Percentiles rank a stretch among this genome's conserved stretches.
Conservation (phyloP, 2,888 invertebrate genomes). For the Folsomia manolachei region DNA sequence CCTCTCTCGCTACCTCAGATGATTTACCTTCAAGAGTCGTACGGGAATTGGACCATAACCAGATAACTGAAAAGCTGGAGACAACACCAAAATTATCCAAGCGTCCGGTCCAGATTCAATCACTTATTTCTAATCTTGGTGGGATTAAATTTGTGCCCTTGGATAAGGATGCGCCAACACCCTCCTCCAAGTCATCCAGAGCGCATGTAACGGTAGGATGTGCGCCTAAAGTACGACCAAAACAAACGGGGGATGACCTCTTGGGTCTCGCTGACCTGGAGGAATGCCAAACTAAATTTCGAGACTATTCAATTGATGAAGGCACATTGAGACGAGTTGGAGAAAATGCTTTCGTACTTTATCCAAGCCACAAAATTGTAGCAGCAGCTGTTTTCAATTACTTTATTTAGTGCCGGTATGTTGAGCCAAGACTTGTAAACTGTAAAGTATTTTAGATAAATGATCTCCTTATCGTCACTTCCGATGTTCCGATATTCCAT, state of each 20-base stretch:
- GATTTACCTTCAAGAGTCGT: too few relatives aligned
- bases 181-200: constrained; percentile 30
- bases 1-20: not conserved
- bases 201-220: constrained; percentile 52
- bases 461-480: too few relatives aligned
- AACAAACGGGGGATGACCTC: constrained; percentile 51
- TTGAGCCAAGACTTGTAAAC: too few relatives aligned
- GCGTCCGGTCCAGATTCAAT: not conserved
- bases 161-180: not conserved
- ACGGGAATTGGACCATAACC: not conserved
- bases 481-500: too few relatives aligned
- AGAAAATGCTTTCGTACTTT: constrained; percentile 51
- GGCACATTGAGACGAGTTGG: constrained; percentile 51
- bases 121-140: constrained; percentile 16
- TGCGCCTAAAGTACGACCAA: constrained; percentile 49
- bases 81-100: constrained; percentile 7
- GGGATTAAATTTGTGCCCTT: not conserved
- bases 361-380: constrained; percentile 42
- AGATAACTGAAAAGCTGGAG: not conserved
- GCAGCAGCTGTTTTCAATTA: constrained; percentile 7
- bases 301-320: constrained; percentile 41
- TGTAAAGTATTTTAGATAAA: too few relatives aligned
- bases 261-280: constrained; percentile 50
- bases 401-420: too few relatives aligned
- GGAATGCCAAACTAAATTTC: constrained; percentile 15